A percentile compares a stretch with the other conserved stretches of the same genome.
These are phyloP conservation scores for Gastrophysa polygoni DNA, from an alignment of 2,888 invertebrate species.

Conservation along the genomic window DNA sequence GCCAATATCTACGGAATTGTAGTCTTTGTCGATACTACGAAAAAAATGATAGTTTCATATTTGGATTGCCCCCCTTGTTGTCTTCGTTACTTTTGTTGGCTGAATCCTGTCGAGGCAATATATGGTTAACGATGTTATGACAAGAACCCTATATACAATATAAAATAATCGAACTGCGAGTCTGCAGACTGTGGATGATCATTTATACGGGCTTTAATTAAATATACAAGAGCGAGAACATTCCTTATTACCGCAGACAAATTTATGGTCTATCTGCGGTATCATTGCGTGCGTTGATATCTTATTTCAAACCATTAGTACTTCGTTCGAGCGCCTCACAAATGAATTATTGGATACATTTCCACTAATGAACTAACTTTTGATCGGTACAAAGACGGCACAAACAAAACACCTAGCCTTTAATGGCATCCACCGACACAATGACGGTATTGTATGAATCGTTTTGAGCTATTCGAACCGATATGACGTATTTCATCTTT, in stretches of 20 bases:
- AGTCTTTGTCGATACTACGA: too few relatives aligned
- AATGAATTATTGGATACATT: slow-evolving; percentile 58
- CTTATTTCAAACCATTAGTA: slow-evolving; percentile 60
- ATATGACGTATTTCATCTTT: slow-evolving; percentile 34
- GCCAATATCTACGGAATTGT: too few relatives aligned
- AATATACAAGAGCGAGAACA: slow-evolving; percentile 41
- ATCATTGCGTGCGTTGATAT: slow-evolving; percentile 60
- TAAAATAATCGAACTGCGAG: slow-evolving; percentile 2
- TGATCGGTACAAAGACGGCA: slow-evolving; percentile 51
- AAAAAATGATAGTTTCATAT: too few relatives aligned
- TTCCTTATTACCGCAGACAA: slow-evolving; percentile 53
- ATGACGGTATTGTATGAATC: slow-evolving; percentile 41
- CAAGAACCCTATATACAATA: background rate
- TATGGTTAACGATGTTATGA: background rate
- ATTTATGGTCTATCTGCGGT: slow-evolving; percentile 53
- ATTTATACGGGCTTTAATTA: slow-evolving; percentile 30
- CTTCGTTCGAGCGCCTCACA: slow-evolving; percentile 48
- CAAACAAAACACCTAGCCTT: slow-evolving; percentile 47
- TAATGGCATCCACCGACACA: slow-evolving; percentile 38
- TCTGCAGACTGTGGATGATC: slow-evolving; percentile 9
- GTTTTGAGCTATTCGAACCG: slow-evolving; percentile 31
- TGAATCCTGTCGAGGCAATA: too few relatives aligned
- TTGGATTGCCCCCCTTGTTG: too few relatives aligned
- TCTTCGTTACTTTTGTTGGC: too few relatives aligned
- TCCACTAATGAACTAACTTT: slow-evolving; percentile 59